These are phyloP conservation scores for Sympetrum striolatum DNA, from an alignment of 2,888 invertebrate genomes.

Conservation along the genomic window DNA sequence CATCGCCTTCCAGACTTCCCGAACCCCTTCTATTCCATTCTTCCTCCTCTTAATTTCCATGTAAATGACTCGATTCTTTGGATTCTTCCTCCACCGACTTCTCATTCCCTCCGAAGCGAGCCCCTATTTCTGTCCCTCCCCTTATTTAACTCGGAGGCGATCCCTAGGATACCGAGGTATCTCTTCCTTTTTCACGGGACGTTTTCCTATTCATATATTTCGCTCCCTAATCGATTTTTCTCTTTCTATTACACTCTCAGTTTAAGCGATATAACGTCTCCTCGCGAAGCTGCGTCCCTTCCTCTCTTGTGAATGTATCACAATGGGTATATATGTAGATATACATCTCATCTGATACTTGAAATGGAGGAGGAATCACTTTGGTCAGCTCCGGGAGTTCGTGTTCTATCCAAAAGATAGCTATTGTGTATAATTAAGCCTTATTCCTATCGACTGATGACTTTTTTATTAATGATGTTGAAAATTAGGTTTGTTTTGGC, in stretches of 20 bases:
- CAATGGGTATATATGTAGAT: too few relatives aligned
- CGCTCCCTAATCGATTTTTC: background rate
- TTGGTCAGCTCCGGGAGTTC: too few relatives aligned
- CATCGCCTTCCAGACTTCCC: background rate
- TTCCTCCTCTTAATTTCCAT: conserved; percentile 17
- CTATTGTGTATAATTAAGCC: too few relatives aligned
- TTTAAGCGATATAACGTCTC: too few relatives aligned
- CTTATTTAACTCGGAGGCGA: too few relatives aligned
- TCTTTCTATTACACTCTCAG: background rate
- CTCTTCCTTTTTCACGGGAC: background rate
- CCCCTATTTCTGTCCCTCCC: background rate
- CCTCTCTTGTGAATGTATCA: background rate
- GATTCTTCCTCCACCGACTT: background rate
- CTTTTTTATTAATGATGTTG: too few relatives aligned
- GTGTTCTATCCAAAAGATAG: too few relatives aligned
- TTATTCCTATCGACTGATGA: too few relatives aligned
- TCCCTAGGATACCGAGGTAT: background rate
- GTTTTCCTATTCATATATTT: background rate
- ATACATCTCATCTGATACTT: too few relatives aligned
- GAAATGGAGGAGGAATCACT: too few relatives aligned
- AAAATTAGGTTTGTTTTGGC: too few relatives aligned
- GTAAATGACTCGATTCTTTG: conserved; percentile 26
- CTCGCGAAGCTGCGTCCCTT: background rate
- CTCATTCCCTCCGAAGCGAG: background rate
- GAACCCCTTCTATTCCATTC: background rate